Conservation (phyloP, 2,888 invertebrate genomes). For the Meghimatium bilineatum region DNA sequence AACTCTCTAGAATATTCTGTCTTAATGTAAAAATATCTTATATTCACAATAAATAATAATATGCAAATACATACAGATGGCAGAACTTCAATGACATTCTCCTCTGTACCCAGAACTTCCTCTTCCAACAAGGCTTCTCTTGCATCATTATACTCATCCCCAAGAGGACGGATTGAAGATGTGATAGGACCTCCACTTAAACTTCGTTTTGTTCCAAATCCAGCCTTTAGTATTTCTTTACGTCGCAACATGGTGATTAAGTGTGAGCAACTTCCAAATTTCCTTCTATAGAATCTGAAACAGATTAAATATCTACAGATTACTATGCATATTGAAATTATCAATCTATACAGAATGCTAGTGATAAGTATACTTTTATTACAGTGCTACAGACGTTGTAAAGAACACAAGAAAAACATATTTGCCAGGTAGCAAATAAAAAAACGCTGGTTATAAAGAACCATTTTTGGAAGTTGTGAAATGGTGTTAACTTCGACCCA, state of each 20-base stretch:
- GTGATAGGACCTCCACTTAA: not conserved
- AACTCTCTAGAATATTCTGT: too few relatives aligned
- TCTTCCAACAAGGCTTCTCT: constrained; percentile 40
- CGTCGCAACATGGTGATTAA: constrained; percentile 14
- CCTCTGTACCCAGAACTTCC: constrained; percentile 35
- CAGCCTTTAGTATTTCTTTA: not conserved
- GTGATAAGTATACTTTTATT: too few relatives aligned
- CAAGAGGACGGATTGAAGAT: not conserved
- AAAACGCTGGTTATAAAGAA: too few relatives aligned
- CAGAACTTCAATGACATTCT: constrained; percentile 39
- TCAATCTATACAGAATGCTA: too few relatives aligned
- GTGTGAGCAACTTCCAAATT: not conserved
- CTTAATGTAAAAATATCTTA: too few relatives aligned
- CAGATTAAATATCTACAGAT: not conserved
- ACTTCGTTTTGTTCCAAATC: not conserved
- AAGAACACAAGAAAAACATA: too few relatives aligned
- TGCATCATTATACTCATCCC: constrained; percentile 7
- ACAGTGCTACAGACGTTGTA: too few relatives aligned
- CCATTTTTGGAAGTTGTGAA: too few relatives aligned
- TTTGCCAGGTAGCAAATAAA: too few relatives aligned
- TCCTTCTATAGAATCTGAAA: not conserved
- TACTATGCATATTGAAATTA: too few relatives aligned
- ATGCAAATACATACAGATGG: constrained; percentile 10
- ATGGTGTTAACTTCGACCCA: too few relatives aligned
- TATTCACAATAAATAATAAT: not conserved